These are phyloP conservation scores for Peromyscus maniculatus DNA, from an alignment of 2,113 vertebrate species.

Conservation along the genomic window DNA sequence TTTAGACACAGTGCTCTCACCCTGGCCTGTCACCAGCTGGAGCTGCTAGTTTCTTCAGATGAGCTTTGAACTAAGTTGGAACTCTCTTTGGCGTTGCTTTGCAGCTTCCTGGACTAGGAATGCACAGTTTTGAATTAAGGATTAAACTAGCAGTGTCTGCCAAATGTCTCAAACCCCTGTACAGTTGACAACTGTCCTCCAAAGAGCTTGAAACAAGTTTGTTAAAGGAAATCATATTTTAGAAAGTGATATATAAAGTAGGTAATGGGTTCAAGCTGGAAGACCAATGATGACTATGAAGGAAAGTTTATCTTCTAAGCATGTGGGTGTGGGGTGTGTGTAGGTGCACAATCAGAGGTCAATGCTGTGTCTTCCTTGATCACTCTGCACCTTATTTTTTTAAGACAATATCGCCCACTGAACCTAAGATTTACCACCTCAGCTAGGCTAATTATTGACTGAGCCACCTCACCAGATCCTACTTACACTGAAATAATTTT, in stretches of 20 bases:
- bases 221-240: constrained; percentile 40
- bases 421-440: background rate
- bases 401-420: background rate
- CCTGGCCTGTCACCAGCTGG: background rate
- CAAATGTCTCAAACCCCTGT: background rate
- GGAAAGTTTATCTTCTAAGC: background rate
- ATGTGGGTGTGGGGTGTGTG: background rate
- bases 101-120: background rate
- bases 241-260: background rate
- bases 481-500: background rate
- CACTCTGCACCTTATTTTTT: background rate
- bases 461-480: background rate
- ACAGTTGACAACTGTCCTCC: background rate
- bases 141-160: background rate
- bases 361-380: background rate
- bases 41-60: background rate
- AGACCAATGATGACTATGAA: background rate
- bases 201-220: background rate
- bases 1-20: background rate
- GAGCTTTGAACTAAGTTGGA: background rate
- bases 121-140: background rate
- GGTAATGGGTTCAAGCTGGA: constrained; percentile 29
- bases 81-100: background rate
- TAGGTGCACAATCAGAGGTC: background rate
- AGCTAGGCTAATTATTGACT: background rate